Evolutionary conservation across 1,140 invertebrate species (phyloP), one percentile per base, ranked within the genome.

Genomic region (Eubasilissa regina): DNA sequence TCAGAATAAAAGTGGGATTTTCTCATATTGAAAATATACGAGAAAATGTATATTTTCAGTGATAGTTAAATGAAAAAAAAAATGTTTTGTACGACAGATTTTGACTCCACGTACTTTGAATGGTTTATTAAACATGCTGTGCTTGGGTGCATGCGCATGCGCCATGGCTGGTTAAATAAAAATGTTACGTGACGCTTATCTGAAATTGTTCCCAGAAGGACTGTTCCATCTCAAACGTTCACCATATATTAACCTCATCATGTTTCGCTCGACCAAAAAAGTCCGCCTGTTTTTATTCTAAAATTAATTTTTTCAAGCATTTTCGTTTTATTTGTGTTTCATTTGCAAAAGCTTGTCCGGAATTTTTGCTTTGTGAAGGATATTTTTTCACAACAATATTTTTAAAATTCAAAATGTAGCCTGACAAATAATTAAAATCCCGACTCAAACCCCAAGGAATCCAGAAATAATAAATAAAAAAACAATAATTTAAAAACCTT

Each of bases 181-280:
- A 70, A 48, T 48, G 66, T 25, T 70, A 70, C 66, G 66, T 70
- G 66, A 51, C 4, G 19, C 3, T 47, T 13, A 47, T 70, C 13
- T 21, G 10, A 70, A 64, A 70, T 70, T 70, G 44, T 48, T 47
- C 47, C 58, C 8, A 35, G 8, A 11, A 62, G 58, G 4, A 56
- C 25, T 35, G 6, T 35, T 3, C 25, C 25, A 35, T 35, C 25
- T 35, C 25, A 35, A 35, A 35, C 62, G 25, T 25, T 25, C n/a
- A n/a, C 62, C n/a, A 3, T 64, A 64, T 64, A 44, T 64, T 64
- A 64, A 64, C 62, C 62, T 44, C 43, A 43, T 64, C 60, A 62
- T 35, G 9, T 25, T 62, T 53, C 13, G 25, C 6, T 35, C 25
- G 15, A 13, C 60, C 35, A 45, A 35, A 64, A 64, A 64, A 64